Conservation (phyloP, 2,797 vertebrate genomes). For the Sandelia bainsii region DNA sequence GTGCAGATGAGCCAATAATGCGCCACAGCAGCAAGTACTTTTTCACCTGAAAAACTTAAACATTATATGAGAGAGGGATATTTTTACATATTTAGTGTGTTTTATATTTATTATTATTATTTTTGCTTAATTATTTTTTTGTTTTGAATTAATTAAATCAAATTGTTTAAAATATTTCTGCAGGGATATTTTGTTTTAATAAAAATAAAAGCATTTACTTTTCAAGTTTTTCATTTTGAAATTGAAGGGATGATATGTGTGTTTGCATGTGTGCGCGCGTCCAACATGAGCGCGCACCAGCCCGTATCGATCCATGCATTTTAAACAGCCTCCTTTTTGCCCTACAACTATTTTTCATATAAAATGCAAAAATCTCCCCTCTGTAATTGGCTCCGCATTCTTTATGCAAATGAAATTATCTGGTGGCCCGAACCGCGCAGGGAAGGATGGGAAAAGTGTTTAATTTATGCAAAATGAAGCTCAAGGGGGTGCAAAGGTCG, state of each 20-base stretch:
- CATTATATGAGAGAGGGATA: neutral
- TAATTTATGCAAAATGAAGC: constrained; percentile 68
- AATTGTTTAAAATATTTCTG: constrained; percentile 8
- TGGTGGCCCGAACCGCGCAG: constrained; percentile 30
- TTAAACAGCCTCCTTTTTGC: constrained; percentile 69
- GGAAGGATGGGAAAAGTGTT: constrained; percentile 16
- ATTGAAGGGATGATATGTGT: neutral
- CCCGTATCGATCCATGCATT: constrained; percentile 71
- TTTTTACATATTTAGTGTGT: constrained; percentile 5
- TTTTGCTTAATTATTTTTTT: neutral
- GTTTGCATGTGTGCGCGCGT: constrained; percentile 20
- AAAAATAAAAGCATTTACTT: constrained; percentile 19
- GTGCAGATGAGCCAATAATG: constrained; percentile 49
- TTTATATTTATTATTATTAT: neutral
- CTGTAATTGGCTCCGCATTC: constrained; percentile 70
- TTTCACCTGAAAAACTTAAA: constrained; percentile 35
- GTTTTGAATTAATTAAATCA: constrained; percentile 4
- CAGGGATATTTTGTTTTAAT: neutral
- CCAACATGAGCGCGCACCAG: constrained; percentile 21
- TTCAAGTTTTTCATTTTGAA: constrained; percentile 31
- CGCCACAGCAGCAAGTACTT: neutral
- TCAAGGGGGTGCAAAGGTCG: constrained; percentile 68
- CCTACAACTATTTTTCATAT: constrained; percentile 80
- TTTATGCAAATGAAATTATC: constrained; percentile 76
- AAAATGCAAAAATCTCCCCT: constrained; percentile 72